phyloP scores from a whole-genome alignment of 1,140 invertebrate species.

The Dendroctonus ponderosae region DNA sequence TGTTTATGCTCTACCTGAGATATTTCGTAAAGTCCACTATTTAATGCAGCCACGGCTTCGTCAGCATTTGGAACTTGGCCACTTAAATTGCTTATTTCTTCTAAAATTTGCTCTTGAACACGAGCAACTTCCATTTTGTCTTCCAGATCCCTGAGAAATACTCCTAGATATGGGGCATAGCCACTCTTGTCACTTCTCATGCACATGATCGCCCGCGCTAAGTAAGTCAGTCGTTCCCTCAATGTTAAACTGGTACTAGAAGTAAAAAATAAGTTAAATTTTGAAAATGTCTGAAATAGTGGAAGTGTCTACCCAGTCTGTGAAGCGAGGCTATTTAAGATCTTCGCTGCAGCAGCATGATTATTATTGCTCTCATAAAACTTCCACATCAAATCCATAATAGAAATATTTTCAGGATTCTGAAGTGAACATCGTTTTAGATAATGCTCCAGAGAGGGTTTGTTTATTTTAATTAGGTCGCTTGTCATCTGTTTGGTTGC shows the following conservation, averaged over 20 bases:
- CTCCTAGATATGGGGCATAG: constrained; percentile 72
- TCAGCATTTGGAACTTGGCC: constrained; percentile 50
- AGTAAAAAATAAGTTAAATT: constrained; percentile 1
- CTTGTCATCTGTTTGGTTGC: constrained; percentile 72
- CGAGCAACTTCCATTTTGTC: constrained; percentile 89
- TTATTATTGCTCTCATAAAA: constrained; percentile 92
- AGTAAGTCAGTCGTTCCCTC: constrained; percentile 79
- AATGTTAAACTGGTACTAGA: constrained; percentile 62
- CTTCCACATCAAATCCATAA: constrained; percentile 91
- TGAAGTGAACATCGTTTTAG: constrained; percentile 62
- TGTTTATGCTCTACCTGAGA: constrained; percentile 57
- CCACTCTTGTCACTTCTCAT: constrained; percentile 83
- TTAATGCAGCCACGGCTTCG: constrained; percentile 56
- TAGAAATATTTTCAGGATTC: constrained; percentile 58
- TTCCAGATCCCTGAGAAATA: constrained; percentile 88
- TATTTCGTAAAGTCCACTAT: constrained; percentile 64
- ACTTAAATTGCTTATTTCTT: constrained; percentile 59
- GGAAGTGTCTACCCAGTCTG: constrained; percentile 64
- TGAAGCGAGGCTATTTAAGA: constrained; percentile 84
- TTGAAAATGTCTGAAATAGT: not conserved
- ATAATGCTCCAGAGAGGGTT: constrained; percentile 81
- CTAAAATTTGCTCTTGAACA: constrained; percentile 73
- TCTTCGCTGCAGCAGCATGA: constrained; percentile 89
- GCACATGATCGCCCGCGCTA: constrained; percentile 93
- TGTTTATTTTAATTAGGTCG: constrained; percentile 74